Percentiles rank a stretch among this genome's conserved stretches.
phyloP scores from a whole-genome alignment of 2,888 invertebrate species.

The Phyllotreta cruciferae region DNA sequence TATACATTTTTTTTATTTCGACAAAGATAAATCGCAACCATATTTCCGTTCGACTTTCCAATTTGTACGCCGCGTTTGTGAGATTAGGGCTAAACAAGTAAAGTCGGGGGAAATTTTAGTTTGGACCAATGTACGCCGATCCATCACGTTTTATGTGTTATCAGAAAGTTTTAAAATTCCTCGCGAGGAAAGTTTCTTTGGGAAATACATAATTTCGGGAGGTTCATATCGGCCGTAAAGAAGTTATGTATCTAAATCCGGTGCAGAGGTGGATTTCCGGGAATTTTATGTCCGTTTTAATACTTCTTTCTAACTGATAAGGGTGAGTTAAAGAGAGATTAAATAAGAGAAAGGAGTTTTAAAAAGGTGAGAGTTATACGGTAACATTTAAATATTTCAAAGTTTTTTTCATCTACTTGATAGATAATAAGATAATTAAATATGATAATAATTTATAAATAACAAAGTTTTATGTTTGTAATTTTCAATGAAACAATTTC shows the following conservation, averaged over 20 bases:
- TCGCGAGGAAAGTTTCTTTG: slow-evolving; percentile 40
- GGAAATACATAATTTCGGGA: slow-evolving; percentile 47
- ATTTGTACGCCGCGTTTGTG: slow-evolving; percentile 57
- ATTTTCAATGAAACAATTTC: no score
- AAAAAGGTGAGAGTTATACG: no score
- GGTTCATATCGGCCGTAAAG: slow-evolving; percentile 40
- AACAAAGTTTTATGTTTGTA: no score
- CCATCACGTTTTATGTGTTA: slow-evolving; percentile 55
- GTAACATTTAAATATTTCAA: no score
- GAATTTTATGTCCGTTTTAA: slow-evolving; percentile 1
- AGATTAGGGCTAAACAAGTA: slow-evolving; percentile 55
- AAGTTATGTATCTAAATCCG: slow-evolving; percentile 17
- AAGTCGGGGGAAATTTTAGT: slow-evolving; percentile 54
- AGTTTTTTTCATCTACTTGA: no score
- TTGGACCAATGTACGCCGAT: slow-evolving; percentile 50
- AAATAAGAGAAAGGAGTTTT: no score
- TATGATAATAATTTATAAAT: no score
- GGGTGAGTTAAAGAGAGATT: neutral
- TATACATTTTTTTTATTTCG: neutral
- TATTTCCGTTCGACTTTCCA: slow-evolving; percentile 29
- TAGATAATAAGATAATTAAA: no score
- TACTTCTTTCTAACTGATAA: slow-evolving; percentile 11
- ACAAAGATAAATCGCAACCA: slow-evolving; percentile 7
- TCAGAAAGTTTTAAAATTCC: slow-evolving; percentile 48
- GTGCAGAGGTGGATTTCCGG: neutral